phyloP scores from a whole-genome alignment of 2,797 vertebrate genomes.

The Ispidina picta region DNA sequence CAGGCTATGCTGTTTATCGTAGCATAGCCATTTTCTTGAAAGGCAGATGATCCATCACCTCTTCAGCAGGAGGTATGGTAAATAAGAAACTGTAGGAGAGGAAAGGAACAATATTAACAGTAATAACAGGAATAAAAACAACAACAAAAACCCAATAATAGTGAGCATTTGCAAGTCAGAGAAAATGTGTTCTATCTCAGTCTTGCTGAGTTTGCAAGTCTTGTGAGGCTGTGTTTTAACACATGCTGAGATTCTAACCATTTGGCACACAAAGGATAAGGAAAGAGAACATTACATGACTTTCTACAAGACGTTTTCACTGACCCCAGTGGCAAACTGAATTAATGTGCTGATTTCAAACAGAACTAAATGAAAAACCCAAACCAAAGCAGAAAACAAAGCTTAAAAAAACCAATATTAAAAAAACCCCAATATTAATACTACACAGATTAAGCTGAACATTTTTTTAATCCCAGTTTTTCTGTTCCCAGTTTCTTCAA shows the following conservation, averaged over 20 bases:
- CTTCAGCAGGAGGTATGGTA: neutral
- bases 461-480: neutral
- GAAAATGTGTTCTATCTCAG: neutral
- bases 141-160: neutral
- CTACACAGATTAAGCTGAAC: neutral
- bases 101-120: neutral
- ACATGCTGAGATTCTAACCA: neutral
- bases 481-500: neutral
- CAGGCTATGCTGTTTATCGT: neutral
- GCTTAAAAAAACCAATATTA: neutral
- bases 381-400: neutral
- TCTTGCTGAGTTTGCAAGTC: neutral
- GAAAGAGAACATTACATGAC: neutral
- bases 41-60: conserved; percentile 1
- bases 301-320: conserved; percentile 1
- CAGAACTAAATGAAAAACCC: neutral
- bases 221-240: neutral
- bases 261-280: neutral
- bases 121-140: neutral
- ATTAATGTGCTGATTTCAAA: conserved; percentile 1
- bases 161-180: conserved; percentile 23
- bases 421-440: neutral
- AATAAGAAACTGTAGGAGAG: neutral
- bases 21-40: neutral
- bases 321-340: neutral